phyloP scores from a whole-genome alignment of 2,888 invertebrate species.

The Drosophila demipolita region DNA sequence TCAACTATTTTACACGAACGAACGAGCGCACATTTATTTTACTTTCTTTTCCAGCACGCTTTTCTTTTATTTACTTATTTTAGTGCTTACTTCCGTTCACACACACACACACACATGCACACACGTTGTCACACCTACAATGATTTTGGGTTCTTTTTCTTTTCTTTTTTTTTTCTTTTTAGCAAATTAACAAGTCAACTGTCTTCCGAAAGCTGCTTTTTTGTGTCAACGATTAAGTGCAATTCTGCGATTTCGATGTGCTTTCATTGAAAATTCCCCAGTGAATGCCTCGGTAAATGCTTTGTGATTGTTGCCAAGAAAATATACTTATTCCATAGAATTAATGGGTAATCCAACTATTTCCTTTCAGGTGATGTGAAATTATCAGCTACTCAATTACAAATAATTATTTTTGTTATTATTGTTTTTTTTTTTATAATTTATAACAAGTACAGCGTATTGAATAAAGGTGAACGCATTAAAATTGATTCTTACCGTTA shows the following conservation, averaged over 20 bases:
- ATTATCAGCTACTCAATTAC: background rate
- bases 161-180: constrained; percentile 11
- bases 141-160: background rate
- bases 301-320: background rate
- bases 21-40: constrained; percentile 56
- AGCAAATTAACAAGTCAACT: constrained; percentile 63
- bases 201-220: background rate
- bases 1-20: constrained; percentile 74
- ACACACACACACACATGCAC: constrained; percentile 1
- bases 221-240: constrained; percentile 5
- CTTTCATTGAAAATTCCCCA: background rate
- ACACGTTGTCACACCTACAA: constrained; percentile 11
- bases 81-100: constrained; percentile 58
- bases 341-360: background rate
- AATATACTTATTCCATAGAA: background rate
- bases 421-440: background rate
- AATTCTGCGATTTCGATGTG: constrained; percentile 6
- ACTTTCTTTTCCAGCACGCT: constrained; percentile 27
- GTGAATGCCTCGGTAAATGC: background rate
- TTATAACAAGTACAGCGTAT: background rate
- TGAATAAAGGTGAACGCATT: background rate
- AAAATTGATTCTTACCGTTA: no score
- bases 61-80: constrained; percentile 65
- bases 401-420: background rate
- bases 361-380: no score